Evolutionary conservation across 2,888 invertebrate species (phyloP), one percentile per base, ranked within the genome.

Genomic region (Carcina quercana): DNA sequence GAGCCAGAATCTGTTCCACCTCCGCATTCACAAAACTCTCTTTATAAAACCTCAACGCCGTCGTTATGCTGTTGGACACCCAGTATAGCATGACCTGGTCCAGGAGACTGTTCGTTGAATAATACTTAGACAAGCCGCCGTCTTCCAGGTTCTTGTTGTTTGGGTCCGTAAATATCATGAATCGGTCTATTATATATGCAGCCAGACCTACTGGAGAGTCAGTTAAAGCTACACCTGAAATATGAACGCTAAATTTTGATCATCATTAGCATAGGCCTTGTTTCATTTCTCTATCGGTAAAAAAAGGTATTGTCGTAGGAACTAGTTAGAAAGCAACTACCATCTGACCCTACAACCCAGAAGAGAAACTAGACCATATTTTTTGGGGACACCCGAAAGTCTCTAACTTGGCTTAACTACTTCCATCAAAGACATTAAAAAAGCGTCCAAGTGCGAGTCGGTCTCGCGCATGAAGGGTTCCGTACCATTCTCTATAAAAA

Each of bases 111-210:
- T 69, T 63, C 10, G 58, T 49, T 6, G 57, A 55, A 37, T 61
- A 71, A 24, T 24, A 24, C 12, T 24, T 24, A 0, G 79, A 68
- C 0, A 94, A 61, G 1, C 91, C 91, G 4, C 92, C 92, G 45
- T 91, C 89, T 0, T 70, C 58, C 0, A 80, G 60, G 0, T 76
- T 48, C 26, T 83, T 84, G 45, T 85, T 85, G 0, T 67, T 53
- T 0, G 52, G 91, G 65, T 78, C 90, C 57, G 78, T 92, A 88
- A 73, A 91, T 35, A 53, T 87, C 74, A 86, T 86, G 66, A 95
- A 93, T 62, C 94, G 95, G 56, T 97, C 97, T 12, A 97, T 61
- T 28, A 96, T 91, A 52, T 96, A 97, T 0, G 91, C 92, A 0
- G 95, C 95, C 27, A 97, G 73, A 1, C 95, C 96, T 1, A 89